phyloP scores from a whole-genome alignment of 2,113 vertebrate genomes.

The Podiceps cristatus region DNA sequence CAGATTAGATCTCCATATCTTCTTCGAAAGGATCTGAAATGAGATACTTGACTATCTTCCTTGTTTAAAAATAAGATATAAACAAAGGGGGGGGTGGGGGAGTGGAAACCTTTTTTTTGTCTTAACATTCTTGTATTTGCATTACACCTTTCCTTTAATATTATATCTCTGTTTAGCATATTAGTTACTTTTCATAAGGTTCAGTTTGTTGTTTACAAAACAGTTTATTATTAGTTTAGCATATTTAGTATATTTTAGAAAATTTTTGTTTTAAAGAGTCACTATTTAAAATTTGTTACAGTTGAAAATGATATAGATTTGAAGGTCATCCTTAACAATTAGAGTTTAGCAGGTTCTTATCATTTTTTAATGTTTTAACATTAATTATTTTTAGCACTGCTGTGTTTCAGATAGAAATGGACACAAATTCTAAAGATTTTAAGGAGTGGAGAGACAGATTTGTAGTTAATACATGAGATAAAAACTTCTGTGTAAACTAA shows the following conservation, averaged over 20 bases:
- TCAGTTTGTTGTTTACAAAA: background rate
- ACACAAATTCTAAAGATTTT: background rate
- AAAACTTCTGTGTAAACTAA: background rate
- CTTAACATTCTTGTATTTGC: background rate
- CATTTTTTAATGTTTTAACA: background rate
- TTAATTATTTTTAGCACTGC: background rate
- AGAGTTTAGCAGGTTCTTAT: background rate
- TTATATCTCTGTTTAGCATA: background rate
- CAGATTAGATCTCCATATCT: background rate
- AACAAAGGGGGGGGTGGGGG: background rate
- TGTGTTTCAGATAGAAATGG: background rate
- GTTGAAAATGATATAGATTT: background rate
- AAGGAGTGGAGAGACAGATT: background rate
- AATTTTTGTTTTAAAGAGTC: background rate
- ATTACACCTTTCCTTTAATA: background rate
- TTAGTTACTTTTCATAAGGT: background rate
- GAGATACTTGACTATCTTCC: background rate
- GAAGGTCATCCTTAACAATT: background rate
- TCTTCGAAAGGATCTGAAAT: background rate
- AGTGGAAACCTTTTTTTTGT: background rate
- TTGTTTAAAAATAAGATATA: background rate
- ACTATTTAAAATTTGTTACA: background rate
- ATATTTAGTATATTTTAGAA: background rate
- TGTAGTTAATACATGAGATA: background rate
- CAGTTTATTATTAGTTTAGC: background rate